Base-by-base conservation (phyloP, 2,888 invertebrate genomes). In the Drosophila formosana region DNA sequence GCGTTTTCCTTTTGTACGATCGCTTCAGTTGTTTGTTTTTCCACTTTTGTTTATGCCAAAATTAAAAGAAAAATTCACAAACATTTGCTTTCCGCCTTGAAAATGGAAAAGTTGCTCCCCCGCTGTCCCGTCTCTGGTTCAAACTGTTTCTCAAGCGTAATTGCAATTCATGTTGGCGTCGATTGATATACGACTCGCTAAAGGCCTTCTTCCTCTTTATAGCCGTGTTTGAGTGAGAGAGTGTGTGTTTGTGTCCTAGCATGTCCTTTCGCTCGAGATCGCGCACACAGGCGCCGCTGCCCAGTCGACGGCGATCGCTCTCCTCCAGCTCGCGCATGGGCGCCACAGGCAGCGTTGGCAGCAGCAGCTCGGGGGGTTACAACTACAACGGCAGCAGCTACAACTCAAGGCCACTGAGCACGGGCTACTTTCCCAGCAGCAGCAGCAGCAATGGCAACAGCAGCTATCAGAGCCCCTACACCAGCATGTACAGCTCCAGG, bases 321-420 rank as follows among this genome's bases (percentile, higher is more conserved):
- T 89, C 89, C 41, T 94, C 91, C 91, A 94, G 94, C 62, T 93
- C 94, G 0, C 93, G 94, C 1, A 90, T 93, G 47, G 88, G 75
- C 53, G 85, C 80, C 25, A 46, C 61, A 2, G 67, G 65, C 2
- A 30, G 58, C 2, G 73, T 5, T 4, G n/a, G n/a, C 11, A 18
- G 18, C 18, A 18, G 18, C 18, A 18, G 18, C 18, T 1, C 37
- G 1, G 32, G 72, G 0, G 72, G 63, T 5, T 82, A 81, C 43
- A 89, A 70, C 63, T 64, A 64, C 26, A 64, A 57, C 18, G 68
- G 66, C 50, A 71, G 85, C 62, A 81, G 66, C 68, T 80, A 70
- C 26, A 66, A 68, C 11, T 25, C 90, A 3, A 88, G 92, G 3
- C 92, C 92, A 0, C 46, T 92, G 26, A 92, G 92, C 77, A 91